phyloP scores from a whole-genome alignment of 2,888 invertebrate genomes.

The Trachelus iudaicus region DNA sequence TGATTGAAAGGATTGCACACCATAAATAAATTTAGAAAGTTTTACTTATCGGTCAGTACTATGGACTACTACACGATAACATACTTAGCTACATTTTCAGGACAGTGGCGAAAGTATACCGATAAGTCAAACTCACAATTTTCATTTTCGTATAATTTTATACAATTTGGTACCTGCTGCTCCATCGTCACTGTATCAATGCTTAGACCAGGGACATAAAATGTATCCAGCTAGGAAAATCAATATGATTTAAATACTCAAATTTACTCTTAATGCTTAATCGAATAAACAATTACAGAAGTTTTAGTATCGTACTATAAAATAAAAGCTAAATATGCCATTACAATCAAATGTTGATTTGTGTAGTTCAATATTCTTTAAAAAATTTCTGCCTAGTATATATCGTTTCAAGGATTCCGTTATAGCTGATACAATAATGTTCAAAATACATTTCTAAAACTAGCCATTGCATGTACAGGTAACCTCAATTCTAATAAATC shows the following conservation, averaged over 20 bases:
- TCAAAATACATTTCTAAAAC: not conserved
- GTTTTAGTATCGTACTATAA: no score
- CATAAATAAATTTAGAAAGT: not conserved
- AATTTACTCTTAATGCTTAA: not conserved
- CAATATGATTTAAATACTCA: constrained; percentile 25
- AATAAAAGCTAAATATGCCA: no score
- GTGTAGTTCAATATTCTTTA: not conserved
- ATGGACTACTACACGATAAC: not conserved
- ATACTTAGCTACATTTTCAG: not conserved
- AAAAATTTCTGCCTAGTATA: not conserved
- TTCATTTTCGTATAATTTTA: constrained; percentile 15
- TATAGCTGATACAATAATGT: no score
- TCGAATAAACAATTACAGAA: not conserved
- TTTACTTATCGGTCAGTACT: not conserved
- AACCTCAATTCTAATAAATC: not conserved
- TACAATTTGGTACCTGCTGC: constrained; percentile 46
- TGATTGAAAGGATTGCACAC: not conserved
- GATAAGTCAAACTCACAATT: not conserved
- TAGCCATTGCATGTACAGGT: not conserved
- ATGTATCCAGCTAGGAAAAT: constrained; percentile 45
- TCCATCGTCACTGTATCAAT: constrained; percentile 48
- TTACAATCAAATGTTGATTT: not conserved
- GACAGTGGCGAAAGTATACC: not conserved
- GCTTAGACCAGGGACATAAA: constrained; percentile 39
- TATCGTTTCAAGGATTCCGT: not conserved